A percentile compares a stretch with the other conserved stretches of the same genome.
Evolutionary conservation across 30 jellyfish, hydroid and myxozoan genomes (phyloP).

Genomic region (Pelagia noctiluca): DNA sequence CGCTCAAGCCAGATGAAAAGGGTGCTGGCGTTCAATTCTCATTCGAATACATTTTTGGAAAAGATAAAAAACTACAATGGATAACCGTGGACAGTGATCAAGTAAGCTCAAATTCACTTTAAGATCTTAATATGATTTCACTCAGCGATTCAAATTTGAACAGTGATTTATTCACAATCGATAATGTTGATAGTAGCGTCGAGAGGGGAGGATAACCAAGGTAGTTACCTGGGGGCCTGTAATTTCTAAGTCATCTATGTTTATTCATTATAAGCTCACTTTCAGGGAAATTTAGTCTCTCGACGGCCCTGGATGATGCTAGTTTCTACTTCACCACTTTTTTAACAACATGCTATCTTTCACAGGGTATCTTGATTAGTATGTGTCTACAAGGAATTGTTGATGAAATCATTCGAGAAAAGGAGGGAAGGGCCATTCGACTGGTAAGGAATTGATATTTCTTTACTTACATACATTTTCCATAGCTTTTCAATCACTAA

Average conservation of each 20-base stretch:
- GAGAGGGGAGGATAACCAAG: too few relatives aligned
- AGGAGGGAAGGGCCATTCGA: conserved; percentile 86
- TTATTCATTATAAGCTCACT: too few relatives aligned
- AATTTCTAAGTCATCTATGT: too few relatives aligned
- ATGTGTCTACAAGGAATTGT: conserved; percentile 98
- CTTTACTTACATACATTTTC: not conserved
- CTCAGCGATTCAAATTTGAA: not conserved
- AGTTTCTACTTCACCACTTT: too few relatives aligned
- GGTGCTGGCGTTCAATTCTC: conserved; percentile 75
- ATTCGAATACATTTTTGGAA: conserved; percentile 88
- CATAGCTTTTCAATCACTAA: not conserved
- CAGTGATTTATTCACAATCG: too few relatives aligned
- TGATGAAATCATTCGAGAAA: conserved; percentile 95
- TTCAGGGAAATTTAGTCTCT: too few relatives aligned
- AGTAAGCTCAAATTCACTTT: conserved; percentile 46
- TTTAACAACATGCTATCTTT: too few relatives aligned
- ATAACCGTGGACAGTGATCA: conserved; percentile 85
- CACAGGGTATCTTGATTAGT: conserved; percentile 89
- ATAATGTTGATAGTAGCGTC: too few relatives aligned
- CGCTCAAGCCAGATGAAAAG: conserved; percentile 11
- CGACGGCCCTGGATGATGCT: too few relatives aligned
- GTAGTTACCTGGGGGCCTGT: too few relatives aligned
- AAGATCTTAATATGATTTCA: not conserved
- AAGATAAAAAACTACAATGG: conserved; percentile 88
- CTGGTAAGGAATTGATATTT: conserved; percentile 38